Evolutionary conservation across 1,140 invertebrate genomes (phyloP), one percentile per base, ranked within the genome.

Genomic region (Dolichoris vasculosae): DNA sequence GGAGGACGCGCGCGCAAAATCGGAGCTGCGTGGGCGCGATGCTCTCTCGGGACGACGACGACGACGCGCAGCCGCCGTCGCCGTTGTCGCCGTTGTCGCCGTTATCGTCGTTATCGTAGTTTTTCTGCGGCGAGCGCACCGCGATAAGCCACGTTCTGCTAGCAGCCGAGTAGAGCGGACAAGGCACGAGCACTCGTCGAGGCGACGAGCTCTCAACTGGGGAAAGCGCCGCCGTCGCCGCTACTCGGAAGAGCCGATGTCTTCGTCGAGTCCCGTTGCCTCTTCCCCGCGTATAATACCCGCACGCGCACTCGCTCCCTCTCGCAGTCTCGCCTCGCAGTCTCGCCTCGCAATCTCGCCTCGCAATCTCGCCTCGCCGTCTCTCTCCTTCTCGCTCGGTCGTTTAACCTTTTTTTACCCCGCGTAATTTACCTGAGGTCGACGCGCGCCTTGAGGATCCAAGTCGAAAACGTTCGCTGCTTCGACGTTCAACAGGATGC

Each of bases 171-270:
- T 2, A 35, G 69, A 67, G 38, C 69, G 8, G 69, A 40, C 30
- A 43, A 13, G 20, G 46, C 80, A 46, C n/a, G 23, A 69, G 80
- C 55, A 51, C 48, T 35, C 82, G 63, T 20, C 26, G n/a, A 32
- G 48, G n/a, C 51, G 69, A 80, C 82, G 82, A 76, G 71, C 82
- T 59, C 9, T 75, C 69, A 75, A 82, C 81, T 73, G 81, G 26
- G 80, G 51, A 71, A 35, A 82, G 80, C 80, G 80, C 80, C 80
- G 46, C 80, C 13, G 55, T 59, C 55, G 55, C 55, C 55, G 55
- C 55, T 20, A 9, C 55, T 20, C 20, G 32, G 63, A 69, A 32
- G 40, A 51, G 79, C 43, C 79, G 64, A 51, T 51, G 48, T 51
- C 51, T 26, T 1, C 55, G 6, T 67, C 30, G 30, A 7, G 64